phyloP scores from a whole-genome alignment of 1,140 invertebrate genomes.

The Eriocheir sinensis region DNA sequence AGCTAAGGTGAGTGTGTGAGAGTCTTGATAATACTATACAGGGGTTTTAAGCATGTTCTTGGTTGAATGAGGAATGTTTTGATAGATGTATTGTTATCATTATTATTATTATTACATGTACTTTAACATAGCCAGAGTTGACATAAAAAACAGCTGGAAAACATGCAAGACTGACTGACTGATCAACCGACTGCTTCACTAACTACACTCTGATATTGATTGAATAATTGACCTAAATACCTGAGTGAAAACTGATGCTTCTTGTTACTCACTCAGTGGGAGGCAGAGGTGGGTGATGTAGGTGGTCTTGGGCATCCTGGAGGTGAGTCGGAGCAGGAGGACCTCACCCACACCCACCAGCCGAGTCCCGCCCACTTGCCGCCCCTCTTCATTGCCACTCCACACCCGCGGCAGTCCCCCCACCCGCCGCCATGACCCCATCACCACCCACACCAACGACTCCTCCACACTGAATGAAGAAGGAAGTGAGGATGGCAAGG shows the following conservation, averaged over 20 bases:
- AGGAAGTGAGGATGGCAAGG: not conserved
- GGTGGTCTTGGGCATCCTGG: conserved; percentile 60
- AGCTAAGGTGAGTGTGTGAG: too few relatives aligned
- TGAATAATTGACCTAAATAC: too few relatives aligned
- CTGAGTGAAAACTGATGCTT: too few relatives aligned
- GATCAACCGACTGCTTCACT: too few relatives aligned
- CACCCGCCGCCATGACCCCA: conserved; percentile 49
- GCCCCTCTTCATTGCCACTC: conserved; percentile 54
- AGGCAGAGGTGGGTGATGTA: conserved; percentile 60
- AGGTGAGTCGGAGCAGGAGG: conserved; percentile 23
- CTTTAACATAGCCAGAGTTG: too few relatives aligned
- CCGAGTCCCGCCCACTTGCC: conserved; percentile 23
- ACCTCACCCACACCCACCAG: not conserved
- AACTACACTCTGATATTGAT: too few relatives aligned
- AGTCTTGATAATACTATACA: too few relatives aligned
- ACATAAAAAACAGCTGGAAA: too few relatives aligned
- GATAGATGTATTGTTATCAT: not conserved
- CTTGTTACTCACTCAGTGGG: conserved; percentile 29
- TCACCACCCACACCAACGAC: conserved; percentile 44
- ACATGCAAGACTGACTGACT: too few relatives aligned
- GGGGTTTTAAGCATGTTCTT: too few relatives aligned
- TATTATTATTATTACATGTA: too few relatives aligned
- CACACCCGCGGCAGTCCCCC: conserved; percentile 52
- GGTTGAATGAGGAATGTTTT: not conserved
- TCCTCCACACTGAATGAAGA: not conserved